Conservation (phyloP, 2,888 invertebrate species). For the Anaspis maculata region DNA sequence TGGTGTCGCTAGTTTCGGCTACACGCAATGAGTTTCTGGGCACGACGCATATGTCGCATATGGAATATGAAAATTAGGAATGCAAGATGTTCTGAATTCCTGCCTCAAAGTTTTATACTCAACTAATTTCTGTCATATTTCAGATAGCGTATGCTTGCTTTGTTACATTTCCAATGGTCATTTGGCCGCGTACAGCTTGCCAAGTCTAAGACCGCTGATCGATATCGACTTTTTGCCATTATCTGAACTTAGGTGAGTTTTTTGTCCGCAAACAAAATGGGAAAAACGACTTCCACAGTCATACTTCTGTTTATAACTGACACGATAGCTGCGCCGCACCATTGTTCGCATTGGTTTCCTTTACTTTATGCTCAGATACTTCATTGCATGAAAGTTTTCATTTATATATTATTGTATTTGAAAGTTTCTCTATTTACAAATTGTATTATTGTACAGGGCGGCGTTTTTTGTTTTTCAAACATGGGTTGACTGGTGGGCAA, state of each 20-base stretch:
- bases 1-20: too few species aligned
- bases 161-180: conserved; percentile 94
- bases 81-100: too few species aligned
- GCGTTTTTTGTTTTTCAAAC: too few species aligned
- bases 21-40: too few species aligned
- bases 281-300: conserved; percentile 6
- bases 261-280: too few species aligned
- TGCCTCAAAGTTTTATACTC: too few species aligned
- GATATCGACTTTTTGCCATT: conserved; percentile 92
- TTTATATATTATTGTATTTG: too few species aligned
- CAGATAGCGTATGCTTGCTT: conserved; percentile 91
- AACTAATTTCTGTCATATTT: conserved; percentile 29
- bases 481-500: background rate
- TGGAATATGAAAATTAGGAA: too few species aligned
- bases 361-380: conserved; percentile 19
- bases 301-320: conserved; percentile 12
- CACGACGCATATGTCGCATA: too few species aligned
- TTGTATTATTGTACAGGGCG: too few species aligned
- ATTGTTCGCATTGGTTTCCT: conserved; percentile 27
- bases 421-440: too few species aligned
- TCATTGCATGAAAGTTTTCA: conserved; percentile 13
- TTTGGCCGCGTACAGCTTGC: conserved; percentile 88
- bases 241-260: conserved; percentile 79
- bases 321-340: conserved; percentile 28
- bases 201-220: conserved; percentile 85